phyloP scores from a whole-genome alignment of 2,797 vertebrate genomes.

The Rhinogobio ventralis region DNA sequence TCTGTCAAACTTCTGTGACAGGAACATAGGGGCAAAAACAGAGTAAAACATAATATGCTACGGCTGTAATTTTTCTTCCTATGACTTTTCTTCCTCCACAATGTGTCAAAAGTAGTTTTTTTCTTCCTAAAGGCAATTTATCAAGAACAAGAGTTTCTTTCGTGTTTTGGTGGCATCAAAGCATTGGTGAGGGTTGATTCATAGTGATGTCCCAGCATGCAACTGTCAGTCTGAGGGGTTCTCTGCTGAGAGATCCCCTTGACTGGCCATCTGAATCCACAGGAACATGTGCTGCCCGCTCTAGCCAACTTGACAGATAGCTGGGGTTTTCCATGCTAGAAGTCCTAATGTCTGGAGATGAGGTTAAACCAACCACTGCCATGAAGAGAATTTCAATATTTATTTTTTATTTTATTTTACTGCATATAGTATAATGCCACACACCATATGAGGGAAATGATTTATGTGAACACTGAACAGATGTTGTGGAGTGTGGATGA shows the following conservation, averaged over 20 bases:
- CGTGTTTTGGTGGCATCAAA: constrained; percentile 60
- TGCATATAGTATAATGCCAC: constrained; percentile 10
- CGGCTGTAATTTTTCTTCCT: constrained; percentile 41
- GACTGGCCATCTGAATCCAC: constrained; percentile 68
- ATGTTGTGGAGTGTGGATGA: neutral
- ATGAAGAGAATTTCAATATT: neutral
- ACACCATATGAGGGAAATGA: constrained; percentile 16
- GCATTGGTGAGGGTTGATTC: constrained; percentile 56
- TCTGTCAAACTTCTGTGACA: constrained; percentile 32
- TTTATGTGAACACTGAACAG: constrained; percentile 33
- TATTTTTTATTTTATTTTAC: constrained; percentile 23
- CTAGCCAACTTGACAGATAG: constrained; percentile 63
- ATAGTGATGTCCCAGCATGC: constrained; percentile 64
- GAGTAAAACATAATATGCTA: constrained; percentile 25
- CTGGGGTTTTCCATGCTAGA: constrained; percentile 56
- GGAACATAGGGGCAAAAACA: constrained; percentile 28
- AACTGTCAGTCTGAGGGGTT: constrained; percentile 63
- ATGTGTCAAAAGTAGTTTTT: constrained; percentile 24
- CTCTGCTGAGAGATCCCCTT: constrained; percentile 66
- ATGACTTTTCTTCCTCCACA: constrained; percentile 21
- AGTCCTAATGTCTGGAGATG: constrained; percentile 46
- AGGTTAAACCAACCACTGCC: constrained; percentile 9
- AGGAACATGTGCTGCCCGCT: constrained; percentile 64
- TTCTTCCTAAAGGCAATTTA: constrained; percentile 61
- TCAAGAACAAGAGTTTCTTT: constrained; percentile 65